Conservation (phyloP, 2,797 vertebrate species). For the Sciurus carolinensis region DNA sequence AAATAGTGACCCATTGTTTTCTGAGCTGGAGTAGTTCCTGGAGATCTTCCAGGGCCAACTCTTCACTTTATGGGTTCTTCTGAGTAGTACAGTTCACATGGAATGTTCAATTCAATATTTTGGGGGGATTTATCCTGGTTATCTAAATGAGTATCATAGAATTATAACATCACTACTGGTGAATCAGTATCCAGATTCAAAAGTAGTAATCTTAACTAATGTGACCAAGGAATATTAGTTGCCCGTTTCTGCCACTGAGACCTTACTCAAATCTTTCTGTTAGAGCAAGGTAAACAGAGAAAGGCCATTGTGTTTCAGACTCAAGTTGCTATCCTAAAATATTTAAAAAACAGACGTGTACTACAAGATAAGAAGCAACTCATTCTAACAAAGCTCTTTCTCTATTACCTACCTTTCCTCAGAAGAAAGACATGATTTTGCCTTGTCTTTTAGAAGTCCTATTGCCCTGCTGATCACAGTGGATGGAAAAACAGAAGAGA, state of each 20-base stretch:
- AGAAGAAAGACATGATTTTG: not conserved
- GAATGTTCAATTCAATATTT: not conserved
- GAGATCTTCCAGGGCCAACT: not conserved
- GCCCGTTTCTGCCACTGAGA: not conserved
- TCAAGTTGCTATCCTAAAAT: not conserved
- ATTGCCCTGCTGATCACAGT: not conserved
- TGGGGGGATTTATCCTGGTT: not conserved
- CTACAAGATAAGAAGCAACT: not conserved
- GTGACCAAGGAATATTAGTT: not conserved
- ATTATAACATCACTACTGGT: not conserved
- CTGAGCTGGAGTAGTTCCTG: not conserved
- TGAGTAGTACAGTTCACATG: not conserved
- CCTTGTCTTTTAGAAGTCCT: not conserved
- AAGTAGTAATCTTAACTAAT: not conserved
- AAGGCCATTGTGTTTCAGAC: not conserved
- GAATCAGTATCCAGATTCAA: not conserved
- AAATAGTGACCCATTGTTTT: not conserved
- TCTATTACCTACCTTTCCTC: not conserved
- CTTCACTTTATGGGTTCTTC: not conserved
- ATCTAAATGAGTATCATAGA: not conserved
- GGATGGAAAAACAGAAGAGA: not conserved
- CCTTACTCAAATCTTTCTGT: not conserved
- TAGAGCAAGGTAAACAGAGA: not conserved
- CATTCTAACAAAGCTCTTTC: not conserved
- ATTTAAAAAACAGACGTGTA: not conserved